Evolutionary conservation across 1,140 invertebrate genomes (phyloP), one percentile per base, ranked within the genome.

Genomic region (Apis laboriosa): DNA sequence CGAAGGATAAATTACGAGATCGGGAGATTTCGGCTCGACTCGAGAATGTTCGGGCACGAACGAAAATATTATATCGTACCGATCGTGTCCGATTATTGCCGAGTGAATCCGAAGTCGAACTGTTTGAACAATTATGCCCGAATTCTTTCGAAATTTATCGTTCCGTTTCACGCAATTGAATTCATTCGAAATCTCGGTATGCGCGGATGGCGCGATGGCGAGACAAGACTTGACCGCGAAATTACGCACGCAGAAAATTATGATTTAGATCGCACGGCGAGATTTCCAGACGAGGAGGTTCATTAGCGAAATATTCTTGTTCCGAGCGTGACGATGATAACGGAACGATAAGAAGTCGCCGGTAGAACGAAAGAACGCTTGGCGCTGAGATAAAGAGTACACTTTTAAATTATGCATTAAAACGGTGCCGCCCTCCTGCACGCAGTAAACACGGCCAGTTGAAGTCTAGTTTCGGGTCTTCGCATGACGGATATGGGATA

Each of bases 291-390:
- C 66, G 74, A 19, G 70, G 9, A 64, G 78, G 78, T 80, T 80
- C 78, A 80, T 80, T 80, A 80, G 63, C 74, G 80, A 82, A 77
- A 82, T 82, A 77, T 77, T 82, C 80, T 82, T 82, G 80, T 77
- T 77, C 64, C 55, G 80, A 77, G 74, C 64, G 80, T 77, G 80
- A 77, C 74, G 28, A 63, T 24, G 80, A 80, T 80, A 80, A 73
- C 60, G 51, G 49, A n/a, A 49, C 68, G 78, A 80, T 80, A 80
- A 80, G 78, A 13, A 58, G 73, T 63, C 9, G 21, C n/a, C 17
- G 9, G n/a, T 49, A 2, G 51, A 43, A 58, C 15, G 72, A 28
- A 49, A 49, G 15, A 66, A 56, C 61, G 51, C n/a, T 11, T 43
- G 34, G 34, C 68, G 28, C 19, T n/a, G 64, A 82, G 73, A 82